Conservation (phyloP, 2,888 invertebrate species). For the Hesperia comma region DNA sequence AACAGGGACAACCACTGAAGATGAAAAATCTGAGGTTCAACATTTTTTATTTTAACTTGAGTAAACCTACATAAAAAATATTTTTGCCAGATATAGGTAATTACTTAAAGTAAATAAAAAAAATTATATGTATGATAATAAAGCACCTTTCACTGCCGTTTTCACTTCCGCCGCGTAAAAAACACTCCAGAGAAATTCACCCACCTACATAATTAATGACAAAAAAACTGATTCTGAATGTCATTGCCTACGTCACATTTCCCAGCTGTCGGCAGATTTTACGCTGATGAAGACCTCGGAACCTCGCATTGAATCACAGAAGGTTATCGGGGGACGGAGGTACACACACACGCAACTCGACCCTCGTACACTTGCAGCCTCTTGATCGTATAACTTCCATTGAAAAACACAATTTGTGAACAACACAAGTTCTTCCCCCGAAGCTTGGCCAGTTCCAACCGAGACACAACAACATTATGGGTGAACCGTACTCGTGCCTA, state of each 20-base stretch:
- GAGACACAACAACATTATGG: constrained; percentile 49
- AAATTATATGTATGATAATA: too few species aligned
- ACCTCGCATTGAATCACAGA: constrained; percentile 44
- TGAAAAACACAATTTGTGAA: constrained; percentile 64
- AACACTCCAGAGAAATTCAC: too few species aligned
- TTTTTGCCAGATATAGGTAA: too few species aligned
- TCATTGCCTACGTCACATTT: constrained; percentile 24
- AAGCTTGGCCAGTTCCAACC: constrained; percentile 39
- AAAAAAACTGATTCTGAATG: not conserved
- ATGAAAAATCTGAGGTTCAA: too few species aligned
- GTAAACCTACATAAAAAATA: too few species aligned
- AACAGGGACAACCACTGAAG: too few species aligned
- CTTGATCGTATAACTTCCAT: constrained; percentile 67
- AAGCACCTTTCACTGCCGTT: too few species aligned
- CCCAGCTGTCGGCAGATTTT: constrained; percentile 27
- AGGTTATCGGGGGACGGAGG: constrained; percentile 50
- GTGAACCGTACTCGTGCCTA: constrained; percentile 67
- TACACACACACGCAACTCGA: constrained; percentile 46
- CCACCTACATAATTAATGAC: too few species aligned
- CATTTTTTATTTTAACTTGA: too few species aligned
- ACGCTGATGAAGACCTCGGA: constrained; percentile 40
- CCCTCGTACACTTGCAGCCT: constrained; percentile 45
- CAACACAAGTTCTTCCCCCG: constrained; percentile 55
- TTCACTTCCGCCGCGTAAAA: too few species aligned
- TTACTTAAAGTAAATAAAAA: too few species aligned